These are phyloP conservation scores for Physeter macrocephalus DNA, from an alignment of 2,113 vertebrate species.

Conservation along the genomic window DNA sequence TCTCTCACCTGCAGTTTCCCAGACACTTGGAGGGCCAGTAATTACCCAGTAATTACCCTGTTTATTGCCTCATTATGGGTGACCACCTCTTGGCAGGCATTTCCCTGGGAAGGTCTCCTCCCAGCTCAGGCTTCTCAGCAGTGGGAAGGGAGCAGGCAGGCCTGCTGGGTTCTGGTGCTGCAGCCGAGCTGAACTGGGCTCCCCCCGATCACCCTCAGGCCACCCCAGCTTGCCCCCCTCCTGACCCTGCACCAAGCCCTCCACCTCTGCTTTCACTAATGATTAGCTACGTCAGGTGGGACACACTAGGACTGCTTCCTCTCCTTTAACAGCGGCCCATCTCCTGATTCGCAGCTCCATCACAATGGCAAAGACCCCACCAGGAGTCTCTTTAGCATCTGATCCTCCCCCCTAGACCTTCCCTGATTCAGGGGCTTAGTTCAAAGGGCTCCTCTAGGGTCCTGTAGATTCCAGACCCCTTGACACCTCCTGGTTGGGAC, in stretches of 20 bases:
- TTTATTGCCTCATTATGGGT: constrained; percentile 66
- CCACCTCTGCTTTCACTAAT: not conserved
- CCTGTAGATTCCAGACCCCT: not conserved
- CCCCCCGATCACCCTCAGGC: fast-evolving
- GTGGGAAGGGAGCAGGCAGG: not conserved
- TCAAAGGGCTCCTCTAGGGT: not conserved
- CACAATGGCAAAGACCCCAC: no score
- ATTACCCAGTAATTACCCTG: constrained; percentile 46
- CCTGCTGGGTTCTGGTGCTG: not conserved
- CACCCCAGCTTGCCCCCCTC: not conserved
- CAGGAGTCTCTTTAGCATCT: not conserved
- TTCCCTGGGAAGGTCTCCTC: constrained; percentile 12
- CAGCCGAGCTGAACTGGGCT: fast-evolving
- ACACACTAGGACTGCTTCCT: fast-evolving
- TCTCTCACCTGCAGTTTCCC: constrained; percentile 33
- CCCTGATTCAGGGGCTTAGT: not conserved
- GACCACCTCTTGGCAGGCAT: constrained; percentile 69
- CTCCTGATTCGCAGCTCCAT: not conserved
- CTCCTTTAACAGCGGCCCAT: fast-evolving
- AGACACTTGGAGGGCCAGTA: constrained; percentile 46
- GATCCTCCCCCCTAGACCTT: not conserved
- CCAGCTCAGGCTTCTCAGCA: not conserved
- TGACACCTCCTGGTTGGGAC: not conserved
- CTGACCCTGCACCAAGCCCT: not conserved
- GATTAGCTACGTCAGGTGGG: fast-evolving